A percentile compares a stretch with the other conserved stretches of the same genome.
Evolutionary conservation across 2,797 vertebrate species (phyloP).

Genomic region (Vipera ursinii): DNA sequence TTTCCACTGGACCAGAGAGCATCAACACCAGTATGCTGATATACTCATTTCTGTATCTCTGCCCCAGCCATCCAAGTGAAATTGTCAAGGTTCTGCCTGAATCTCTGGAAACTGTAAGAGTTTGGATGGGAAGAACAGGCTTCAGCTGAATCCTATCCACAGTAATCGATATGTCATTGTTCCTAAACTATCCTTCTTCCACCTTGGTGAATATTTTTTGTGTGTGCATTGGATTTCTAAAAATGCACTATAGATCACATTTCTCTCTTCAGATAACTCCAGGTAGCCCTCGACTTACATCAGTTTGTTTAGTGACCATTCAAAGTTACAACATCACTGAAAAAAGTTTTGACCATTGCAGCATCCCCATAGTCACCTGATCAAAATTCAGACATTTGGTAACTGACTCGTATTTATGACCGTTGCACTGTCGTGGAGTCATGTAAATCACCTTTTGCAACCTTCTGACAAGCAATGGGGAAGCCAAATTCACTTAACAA

Average conservation of each 20-base stretch:
- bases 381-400: background rate
- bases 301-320: background rate
- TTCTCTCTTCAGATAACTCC: background rate
- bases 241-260: slow-evolving; percentile 2
- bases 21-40: background rate
- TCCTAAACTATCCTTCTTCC: rapidly evolving
- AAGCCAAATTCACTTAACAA: background rate
- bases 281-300: background rate
- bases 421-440: background rate
- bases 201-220: background rate
- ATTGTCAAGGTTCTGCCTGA: background rate
- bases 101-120: background rate
- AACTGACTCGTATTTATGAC: background rate
- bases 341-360: background rate
- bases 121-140: background rate
- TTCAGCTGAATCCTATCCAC: background rate
- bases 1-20: background rate
- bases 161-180: background rate
- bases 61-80: background rate
- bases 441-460: no score
- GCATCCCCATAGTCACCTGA: background rate
- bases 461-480: background rate
- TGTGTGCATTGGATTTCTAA: background rate
- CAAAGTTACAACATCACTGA: background rate
- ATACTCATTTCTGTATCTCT: background rate